Percentiles rank a stretch among this genome's conserved stretches.
These are phyloP conservation scores for Chymomyza fuscimana DNA, from an alignment of 2,888 invertebrate species.

Conservation along the genomic window DNA sequence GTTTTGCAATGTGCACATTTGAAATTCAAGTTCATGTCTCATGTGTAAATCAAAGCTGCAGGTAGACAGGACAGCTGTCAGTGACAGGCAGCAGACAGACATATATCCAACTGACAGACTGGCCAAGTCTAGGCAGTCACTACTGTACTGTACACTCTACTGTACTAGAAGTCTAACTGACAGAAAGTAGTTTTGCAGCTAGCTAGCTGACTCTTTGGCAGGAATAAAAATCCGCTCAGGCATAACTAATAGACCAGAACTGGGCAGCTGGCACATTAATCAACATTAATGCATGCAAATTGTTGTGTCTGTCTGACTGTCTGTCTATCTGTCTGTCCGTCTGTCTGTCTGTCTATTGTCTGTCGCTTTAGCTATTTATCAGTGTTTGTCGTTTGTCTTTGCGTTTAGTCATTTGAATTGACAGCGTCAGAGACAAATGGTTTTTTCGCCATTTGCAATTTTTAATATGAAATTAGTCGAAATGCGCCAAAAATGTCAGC, in stretches of 20 bases:
- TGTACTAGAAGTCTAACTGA: background rate
- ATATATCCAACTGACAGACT: background rate
- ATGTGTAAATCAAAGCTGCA: background rate
- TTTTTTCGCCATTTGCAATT: background rate
- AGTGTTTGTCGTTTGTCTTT: conserved; percentile 6
- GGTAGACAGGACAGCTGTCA: background rate
- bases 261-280: conserved; percentile 3
- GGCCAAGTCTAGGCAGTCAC: background rate
- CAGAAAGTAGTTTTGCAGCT: background rate
- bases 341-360: background rate
- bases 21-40: background rate
- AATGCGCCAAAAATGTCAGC: background rate
- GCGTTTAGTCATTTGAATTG: conserved; percentile 1
- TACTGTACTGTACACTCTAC: background rate
- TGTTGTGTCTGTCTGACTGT: conserved; percentile 5
- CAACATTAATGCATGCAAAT: conserved; percentile 1
- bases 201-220: background rate
- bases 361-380: background rate
- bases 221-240: background rate
- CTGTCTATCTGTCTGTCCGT: background rate
- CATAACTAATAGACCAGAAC: background rate
- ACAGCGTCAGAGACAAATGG: background rate
- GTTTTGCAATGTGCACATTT: background rate
- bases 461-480: background rate
- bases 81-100: background rate